A percentile compares a stretch with the other conserved stretches of the same genome.
Conservation (phyloP, 2,888 invertebrate species). For the Ferrisia virgata region DNA sequence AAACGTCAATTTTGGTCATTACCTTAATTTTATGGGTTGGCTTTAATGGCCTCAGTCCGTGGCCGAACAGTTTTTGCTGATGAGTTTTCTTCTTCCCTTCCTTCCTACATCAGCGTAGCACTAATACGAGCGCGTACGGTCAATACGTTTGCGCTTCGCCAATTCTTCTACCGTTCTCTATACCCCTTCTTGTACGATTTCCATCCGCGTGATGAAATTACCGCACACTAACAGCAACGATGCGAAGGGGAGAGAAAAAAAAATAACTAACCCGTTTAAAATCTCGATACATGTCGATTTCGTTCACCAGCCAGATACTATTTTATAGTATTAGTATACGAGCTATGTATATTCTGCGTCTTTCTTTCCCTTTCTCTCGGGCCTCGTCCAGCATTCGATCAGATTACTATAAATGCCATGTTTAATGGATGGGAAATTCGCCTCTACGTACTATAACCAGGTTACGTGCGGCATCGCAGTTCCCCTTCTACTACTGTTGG, state of each 20-base stretch:
- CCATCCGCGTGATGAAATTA: too few relatives aligned
- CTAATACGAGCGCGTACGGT: too few relatives aligned
- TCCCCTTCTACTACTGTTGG: not conserved
- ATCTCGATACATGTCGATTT: not conserved
- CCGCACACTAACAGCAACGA: too few relatives aligned
- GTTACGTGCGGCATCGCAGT: not conserved
- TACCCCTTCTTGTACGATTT: too few relatives aligned
- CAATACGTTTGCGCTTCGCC: not conserved
- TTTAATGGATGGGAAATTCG: slow-evolving; percentile 16
- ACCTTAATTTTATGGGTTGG: slow-evolving; percentile 13
- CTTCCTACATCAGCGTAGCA: not conserved
- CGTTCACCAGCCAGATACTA: too few relatives aligned
- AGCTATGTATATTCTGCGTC: too few relatives aligned
- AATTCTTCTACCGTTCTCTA: not conserved
- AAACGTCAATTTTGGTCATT: slow-evolving; percentile 30
- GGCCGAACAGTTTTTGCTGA: not conserved
- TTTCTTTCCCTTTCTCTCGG: too few relatives aligned
- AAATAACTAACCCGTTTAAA: not conserved
- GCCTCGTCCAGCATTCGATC: not conserved
- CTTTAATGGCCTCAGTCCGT: not conserved
- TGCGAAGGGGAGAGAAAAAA: not conserved
- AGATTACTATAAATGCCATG: not conserved
- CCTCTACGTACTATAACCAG: not conserved
- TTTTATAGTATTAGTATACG: too few relatives aligned
- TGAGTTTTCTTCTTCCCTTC: not conserved